Percentiles rank a stretch among this genome's conserved stretches.
phyloP scores from a whole-genome alignment of 2,888 invertebrate genomes.

The Oithona nana region DNA sequence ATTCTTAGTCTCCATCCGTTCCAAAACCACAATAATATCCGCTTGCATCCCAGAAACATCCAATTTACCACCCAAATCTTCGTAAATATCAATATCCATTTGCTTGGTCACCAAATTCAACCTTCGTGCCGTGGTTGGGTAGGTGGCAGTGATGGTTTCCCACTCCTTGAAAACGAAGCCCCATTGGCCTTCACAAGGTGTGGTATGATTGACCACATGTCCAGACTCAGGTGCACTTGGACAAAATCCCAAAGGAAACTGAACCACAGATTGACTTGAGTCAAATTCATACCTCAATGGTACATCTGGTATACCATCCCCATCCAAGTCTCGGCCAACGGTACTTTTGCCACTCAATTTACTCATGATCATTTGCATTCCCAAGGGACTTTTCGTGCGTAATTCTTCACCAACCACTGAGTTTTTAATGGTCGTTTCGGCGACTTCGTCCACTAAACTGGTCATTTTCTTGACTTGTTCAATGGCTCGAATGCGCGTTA shows the following conservation, averaged over 20 bases:
- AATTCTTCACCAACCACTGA: constrained; percentile 4
- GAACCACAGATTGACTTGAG: constrained; percentile 1
- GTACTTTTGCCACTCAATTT: neutral
- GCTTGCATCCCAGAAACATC: neutral
- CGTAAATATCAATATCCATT: constrained; percentile 13
- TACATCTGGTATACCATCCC: constrained; percentile 14
- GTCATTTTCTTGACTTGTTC: constrained; percentile 11
- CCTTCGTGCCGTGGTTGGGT: constrained; percentile 2
- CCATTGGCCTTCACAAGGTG: neutral
- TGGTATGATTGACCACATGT: neutral
- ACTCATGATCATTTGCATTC: constrained; percentile 10
- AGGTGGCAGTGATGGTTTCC: constrained; percentile 12
- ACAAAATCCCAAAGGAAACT: constrained; percentile 16
- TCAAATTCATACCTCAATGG: constrained; percentile 3
- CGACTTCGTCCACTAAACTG: constrained; percentile 9
- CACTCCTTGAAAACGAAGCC: constrained; percentile 11
- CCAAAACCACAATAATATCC: neutral
- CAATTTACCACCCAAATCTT: neutral
- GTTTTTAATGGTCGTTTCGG: neutral
- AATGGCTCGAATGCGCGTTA: constrained; percentile 8
- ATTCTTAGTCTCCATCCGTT: neutral
- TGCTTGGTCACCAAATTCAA: constrained; percentile 7
- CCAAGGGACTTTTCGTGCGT: neutral
- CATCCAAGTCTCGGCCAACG: constrained; percentile 12
- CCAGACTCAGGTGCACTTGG: neutral